phyloP scores from a whole-genome alignment of 2,888 invertebrate species.

The Scelioninae gen. 1 region DNA sequence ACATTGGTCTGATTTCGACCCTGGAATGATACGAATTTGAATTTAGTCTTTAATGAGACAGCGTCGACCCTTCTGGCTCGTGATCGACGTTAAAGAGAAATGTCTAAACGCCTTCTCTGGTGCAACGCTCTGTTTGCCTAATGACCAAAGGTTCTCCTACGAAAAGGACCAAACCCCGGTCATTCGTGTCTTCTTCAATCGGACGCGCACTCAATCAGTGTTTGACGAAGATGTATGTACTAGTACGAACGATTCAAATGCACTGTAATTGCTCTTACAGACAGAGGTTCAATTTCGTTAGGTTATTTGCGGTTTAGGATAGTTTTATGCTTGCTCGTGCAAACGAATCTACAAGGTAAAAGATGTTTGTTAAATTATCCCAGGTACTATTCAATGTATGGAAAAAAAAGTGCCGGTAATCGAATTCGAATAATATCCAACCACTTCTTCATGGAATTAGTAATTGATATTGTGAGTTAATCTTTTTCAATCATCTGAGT shows the following conservation, averaged over 20 bases:
- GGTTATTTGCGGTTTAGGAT: conserved; percentile 28
- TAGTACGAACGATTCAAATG: conserved; percentile 18
- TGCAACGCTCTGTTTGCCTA: conserved; percentile 50
- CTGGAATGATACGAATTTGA: neutral
- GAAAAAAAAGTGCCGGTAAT: too few species aligned
- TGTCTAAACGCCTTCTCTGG: conserved; percentile 23
- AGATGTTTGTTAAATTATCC: neutral
- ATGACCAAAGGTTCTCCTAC: conserved; percentile 45
- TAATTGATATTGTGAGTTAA: too few species aligned
- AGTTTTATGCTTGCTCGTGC: conserved; percentile 9
- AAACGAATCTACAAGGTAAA: neutral
- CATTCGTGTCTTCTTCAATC: conserved; percentile 39
- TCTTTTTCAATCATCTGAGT: too few species aligned
- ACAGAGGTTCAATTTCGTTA: conserved; percentile 32
- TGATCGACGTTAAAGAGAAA: conserved; percentile 46
- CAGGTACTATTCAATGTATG: too few species aligned
- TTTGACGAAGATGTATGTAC: conserved; percentile 51
- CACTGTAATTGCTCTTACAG: conserved; percentile 18
- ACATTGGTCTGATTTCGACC: neutral
- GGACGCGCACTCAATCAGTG: conserved; percentile 37
- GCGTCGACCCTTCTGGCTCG: conserved; percentile 16
- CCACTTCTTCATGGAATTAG: too few species aligned
- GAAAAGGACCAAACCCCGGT: conserved; percentile 37
- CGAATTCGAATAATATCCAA: too few species aligned
- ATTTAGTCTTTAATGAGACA: conserved; percentile 37